phyloP scores from a whole-genome alignment of 2,113 vertebrate species.

The Melanerpes formicivorus region DNA sequence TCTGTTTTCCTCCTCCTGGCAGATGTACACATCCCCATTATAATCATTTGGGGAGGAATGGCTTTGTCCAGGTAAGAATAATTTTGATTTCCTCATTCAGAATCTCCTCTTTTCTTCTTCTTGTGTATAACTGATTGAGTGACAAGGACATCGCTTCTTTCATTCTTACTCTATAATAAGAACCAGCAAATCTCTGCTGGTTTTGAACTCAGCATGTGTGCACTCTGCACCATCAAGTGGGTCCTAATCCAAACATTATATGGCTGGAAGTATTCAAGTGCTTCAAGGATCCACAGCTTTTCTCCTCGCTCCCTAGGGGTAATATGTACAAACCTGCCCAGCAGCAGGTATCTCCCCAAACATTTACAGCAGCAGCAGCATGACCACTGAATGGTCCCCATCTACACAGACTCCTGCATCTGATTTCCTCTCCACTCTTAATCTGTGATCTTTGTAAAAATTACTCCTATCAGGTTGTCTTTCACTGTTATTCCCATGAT shows the following conservation, averaged over 20 bases:
- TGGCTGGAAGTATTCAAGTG: conserved; percentile 16
- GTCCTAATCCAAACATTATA: conserved; percentile 50
- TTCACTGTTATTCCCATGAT: neutral
- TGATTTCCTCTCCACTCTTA: neutral
- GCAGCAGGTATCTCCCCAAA: neutral
- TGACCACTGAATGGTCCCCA: neutral
- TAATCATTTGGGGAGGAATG: neutral
- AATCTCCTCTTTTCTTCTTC: conserved; percentile 3
- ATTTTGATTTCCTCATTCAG: conserved; percentile 5
- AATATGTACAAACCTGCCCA: neutral
- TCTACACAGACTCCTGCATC: neutral
- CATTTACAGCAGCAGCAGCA: neutral
- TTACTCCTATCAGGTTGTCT: neutral
- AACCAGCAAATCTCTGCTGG: neutral
- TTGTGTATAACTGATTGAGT: neutral
- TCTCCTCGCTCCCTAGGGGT: neutral
- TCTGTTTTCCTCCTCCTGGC: neutral
- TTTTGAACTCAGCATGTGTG: conserved; percentile 26
- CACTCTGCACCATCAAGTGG: conserved; percentile 40
- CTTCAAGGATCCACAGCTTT: conserved; percentile 40
- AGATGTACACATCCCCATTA: neutral
- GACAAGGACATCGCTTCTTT: neutral
- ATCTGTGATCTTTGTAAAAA: neutral
- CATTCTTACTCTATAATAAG: conserved; percentile 22
- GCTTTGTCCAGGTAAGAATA: conserved; percentile 22